Percentiles rank a stretch among this genome's conserved stretches.
These are phyloP conservation scores for Cotesia vestalis DNA, from an alignment of 1,140 invertebrate genomes.

Conservation along the genomic window DNA sequence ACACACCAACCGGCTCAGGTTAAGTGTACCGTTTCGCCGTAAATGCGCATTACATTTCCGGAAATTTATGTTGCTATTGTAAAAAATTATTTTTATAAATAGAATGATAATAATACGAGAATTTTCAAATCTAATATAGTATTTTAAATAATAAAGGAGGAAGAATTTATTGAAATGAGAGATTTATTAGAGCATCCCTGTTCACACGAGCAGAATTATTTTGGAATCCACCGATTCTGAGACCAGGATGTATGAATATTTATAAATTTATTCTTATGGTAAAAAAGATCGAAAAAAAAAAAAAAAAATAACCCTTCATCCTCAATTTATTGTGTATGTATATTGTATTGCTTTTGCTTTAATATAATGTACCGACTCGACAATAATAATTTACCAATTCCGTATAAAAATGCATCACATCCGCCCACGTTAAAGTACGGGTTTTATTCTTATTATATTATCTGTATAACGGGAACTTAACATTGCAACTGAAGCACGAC, in stretches of 20 bases:
- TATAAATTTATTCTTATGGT: conserved; percentile 6
- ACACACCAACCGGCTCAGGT: conserved; percentile 26
- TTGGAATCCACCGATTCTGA: conserved; percentile 14
- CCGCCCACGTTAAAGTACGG: background rate
- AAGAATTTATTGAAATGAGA: too few species aligned
- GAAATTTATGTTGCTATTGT: background rate
- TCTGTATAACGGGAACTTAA: conserved; percentile 5
- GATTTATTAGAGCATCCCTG: background rate
- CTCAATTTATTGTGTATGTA: background rate
- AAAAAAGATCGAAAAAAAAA: background rate
- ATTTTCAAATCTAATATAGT: too few species aligned
- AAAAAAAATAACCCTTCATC: background rate
- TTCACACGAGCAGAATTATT: conserved; percentile 22
- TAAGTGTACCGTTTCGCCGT: conserved; percentile 38
- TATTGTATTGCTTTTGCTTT: background rate
- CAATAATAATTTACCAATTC: conserved; percentile 9
- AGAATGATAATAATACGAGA: too few species aligned
- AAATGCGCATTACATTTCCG: conserved; percentile 38
- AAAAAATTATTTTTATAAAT: too few species aligned
- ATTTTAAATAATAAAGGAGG: too few species aligned
- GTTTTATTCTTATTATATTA: conserved; percentile 2
- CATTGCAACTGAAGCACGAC: too few species aligned
- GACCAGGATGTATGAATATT: conserved; percentile 28
- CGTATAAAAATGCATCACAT: background rate
- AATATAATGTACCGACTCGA: background rate